These are phyloP conservation scores for Diaprepes abbreviatus DNA, from an alignment of 2,888 invertebrate species.

Conservation along the genomic window DNA sequence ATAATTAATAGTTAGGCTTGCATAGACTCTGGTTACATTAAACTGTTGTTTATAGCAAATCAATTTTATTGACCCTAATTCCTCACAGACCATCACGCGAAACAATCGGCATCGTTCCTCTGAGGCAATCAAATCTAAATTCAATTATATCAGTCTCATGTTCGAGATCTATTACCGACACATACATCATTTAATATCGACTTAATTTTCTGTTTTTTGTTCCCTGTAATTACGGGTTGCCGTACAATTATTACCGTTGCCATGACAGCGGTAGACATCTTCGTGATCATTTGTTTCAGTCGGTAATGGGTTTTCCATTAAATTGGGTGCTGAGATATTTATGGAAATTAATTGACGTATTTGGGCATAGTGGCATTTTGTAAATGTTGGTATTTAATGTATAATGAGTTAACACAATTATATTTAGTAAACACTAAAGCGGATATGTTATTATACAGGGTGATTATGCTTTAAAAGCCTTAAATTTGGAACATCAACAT, in stretches of 20 bases:
- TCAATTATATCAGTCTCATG: constrained; percentile 30
- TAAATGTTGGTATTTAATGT: constrained; percentile 25
- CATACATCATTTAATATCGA: constrained; percentile 35
- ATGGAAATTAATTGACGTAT: constrained; percentile 21
- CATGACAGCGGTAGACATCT: constrained; percentile 19
- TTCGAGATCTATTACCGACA: constrained; percentile 35
- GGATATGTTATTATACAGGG: too few relatives aligned
- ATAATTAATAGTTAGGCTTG: neutral
- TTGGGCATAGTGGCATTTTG: constrained; percentile 21
- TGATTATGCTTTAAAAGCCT: too few relatives aligned
- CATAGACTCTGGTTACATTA: neutral
- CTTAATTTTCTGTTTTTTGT: constrained; percentile 37
- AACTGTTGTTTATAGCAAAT: constrained; percentile 6
- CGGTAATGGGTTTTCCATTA: constrained; percentile 31
- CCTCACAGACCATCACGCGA: neutral
- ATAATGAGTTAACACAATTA: too few relatives aligned
- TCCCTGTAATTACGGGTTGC: constrained; percentile 29
- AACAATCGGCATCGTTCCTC: constrained; percentile 15
- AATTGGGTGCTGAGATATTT: constrained; percentile 33
- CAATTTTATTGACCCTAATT: constrained; percentile 31
- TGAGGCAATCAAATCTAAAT: constrained; percentile 30
- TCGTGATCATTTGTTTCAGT: constrained; percentile 41
- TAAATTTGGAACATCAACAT: too few relatives aligned
- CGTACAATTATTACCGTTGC: constrained; percentile 25
- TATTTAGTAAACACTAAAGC: too few relatives aligned